Evolutionary conservation across 2,888 invertebrate genomes (phyloP), one percentile per base, ranked within the genome.

Genomic region (Eupithecia vulgata): DNA sequence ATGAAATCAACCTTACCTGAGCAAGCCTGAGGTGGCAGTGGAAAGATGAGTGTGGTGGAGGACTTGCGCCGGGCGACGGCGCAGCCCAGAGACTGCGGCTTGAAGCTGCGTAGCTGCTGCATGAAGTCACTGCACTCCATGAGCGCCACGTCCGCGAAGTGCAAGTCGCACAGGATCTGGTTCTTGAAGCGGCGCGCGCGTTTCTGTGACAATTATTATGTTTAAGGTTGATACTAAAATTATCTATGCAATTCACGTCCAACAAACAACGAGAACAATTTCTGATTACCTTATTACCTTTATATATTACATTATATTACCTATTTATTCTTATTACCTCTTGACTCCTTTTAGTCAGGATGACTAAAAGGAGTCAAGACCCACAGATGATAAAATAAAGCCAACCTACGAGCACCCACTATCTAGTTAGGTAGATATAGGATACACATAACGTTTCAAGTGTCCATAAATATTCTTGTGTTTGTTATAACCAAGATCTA

Each of bases 41-140:
- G 98, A 92, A 98, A 98, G 88, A 98, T 98, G 84, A 98, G 96
- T 59, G 98, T 98, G 79, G 98, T 98, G 82, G 98, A 98, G 83
- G 98, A 98, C 94, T 98, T 98, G 90, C 98, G 96, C 87, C 98
- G 95, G 77, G 98, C 98, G 85, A 98, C 98, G 83, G 98, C 98
- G 95, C 98, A 98, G 91, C 98, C 98, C 90, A 98, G 95, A 85
- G 98, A 98, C 95, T 98, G 98, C 85, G 98, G 98, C 95, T 98
- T 98, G 95, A 98, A 98, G 95, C 98, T 97, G 88, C 98, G 97
- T 90, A 98, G 96, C 95, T 98, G 98, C 95, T 98, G 98, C 98
- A 98, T 98, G 95, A 98, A 98, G 96, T 98, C 98, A 85, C 98
- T 97, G 95, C 98, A 98, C 97, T 98, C 98, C 98, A 98, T 98